phyloP scores from a whole-genome alignment of 2,113 vertebrate genomes.

The Heliornis fulica region DNA sequence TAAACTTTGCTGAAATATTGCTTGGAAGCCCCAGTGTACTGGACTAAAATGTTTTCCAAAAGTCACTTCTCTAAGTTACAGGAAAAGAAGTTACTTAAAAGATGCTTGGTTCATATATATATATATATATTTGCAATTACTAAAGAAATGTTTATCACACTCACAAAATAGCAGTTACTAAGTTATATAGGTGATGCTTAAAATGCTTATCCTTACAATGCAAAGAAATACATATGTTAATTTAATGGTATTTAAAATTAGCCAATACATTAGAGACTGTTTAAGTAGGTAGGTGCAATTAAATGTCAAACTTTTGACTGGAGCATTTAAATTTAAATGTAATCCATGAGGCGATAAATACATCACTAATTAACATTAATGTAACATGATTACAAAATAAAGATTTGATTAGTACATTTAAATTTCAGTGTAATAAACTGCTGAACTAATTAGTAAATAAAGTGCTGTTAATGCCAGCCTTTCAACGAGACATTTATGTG shows the following conservation, averaged over 20 bases:
- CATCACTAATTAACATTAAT: slow-evolving; percentile 69
- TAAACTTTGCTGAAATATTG: neutral
- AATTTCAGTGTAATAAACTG: slow-evolving; percentile 62
- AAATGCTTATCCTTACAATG: neutral
- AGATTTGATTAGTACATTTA: slow-evolving; percentile 72
- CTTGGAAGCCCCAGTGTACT: neutral
- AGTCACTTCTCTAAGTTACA: neutral
- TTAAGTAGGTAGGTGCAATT: slow-evolving; percentile 38
- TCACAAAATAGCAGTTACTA: neutral
- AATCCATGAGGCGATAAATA: slow-evolving; percentile 65
- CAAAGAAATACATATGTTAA: neutral
- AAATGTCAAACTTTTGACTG: slow-evolving; percentile 48
- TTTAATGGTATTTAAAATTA: neutral
- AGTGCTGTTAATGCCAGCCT: slow-evolving; percentile 10
- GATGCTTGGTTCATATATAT: neutral
- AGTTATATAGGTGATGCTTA: neutral
- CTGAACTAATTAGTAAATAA: slow-evolving; percentile 65
- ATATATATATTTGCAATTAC: neutral
- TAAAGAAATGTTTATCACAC: neutral
- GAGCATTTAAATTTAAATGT: slow-evolving; percentile 63
- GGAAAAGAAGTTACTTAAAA: neutral
- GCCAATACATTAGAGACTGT: neutral
- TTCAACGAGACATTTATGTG: slow-evolving; percentile 9
- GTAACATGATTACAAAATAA: slow-evolving; percentile 70
- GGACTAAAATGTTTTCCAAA: neutral